Base-by-base conservation (phyloP, 2,113 vertebrate species). In the Actinemys pallida region DNA sequence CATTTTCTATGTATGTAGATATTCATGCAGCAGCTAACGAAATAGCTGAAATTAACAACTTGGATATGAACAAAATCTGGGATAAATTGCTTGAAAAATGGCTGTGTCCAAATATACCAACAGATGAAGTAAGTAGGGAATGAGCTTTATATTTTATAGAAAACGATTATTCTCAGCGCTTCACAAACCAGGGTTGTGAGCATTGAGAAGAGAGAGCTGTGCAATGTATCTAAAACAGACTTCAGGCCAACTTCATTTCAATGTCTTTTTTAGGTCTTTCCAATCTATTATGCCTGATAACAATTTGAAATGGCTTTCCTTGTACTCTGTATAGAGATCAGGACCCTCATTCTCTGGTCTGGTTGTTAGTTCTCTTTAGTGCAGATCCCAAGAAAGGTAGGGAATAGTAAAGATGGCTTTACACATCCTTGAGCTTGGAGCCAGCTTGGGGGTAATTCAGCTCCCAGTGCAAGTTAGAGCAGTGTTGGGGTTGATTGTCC, bases 21-120 rank as follows among this genome's bases (percentile, higher is more conserved):
- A 99, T 99, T 94, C 99, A 99, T 0, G 86, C 84, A 8, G 99
- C 98, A 52, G 99, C 99, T 8, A 99, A 98, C 95, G 99, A 99
- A 97, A 99, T 99, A 54, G 99, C 99, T 0, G 94, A 98, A 93
- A 98, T 99, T 80, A 99, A 99, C 83, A 96, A 98, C 24, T 94
- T 99, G 94, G 98, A 99, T 88, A 98, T 99, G 93, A 97, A 98
- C 52, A 99, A 99, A 97, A 98, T 99, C 52, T 98, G 98, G 90
- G 98, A 99, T 86, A 98, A 98, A 86, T 96, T 99, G 87, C 96
- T 99, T 96, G 99, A 99, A 89, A 99, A 99, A 81, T 99, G 99
- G 99, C 98, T 99, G 79, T 99, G 99, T 88, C 99, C 98, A 47
- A 98, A 97, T 0, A 90, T 94, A 3, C 93, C 94, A 1, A 98